Evolutionary conservation across 2,113 vertebrate genomes (phyloP).

Genomic region (Canis aureus): DNA sequence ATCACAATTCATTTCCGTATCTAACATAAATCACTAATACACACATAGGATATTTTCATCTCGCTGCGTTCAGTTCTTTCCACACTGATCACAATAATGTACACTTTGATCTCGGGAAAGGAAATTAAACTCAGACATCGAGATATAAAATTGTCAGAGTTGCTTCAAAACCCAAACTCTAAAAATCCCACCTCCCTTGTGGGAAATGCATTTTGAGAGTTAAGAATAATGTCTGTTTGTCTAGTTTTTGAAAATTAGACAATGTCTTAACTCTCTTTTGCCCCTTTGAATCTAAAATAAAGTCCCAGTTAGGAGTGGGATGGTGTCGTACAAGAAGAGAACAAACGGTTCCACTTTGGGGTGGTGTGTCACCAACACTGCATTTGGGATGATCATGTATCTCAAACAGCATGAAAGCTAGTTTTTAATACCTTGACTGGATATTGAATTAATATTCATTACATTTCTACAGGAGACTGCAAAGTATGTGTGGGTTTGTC

Average conservation of each 20-base stretch:
- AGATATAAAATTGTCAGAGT: slow-evolving; percentile 48
- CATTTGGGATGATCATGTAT: neutral
- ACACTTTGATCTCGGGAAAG: slow-evolving; percentile 63
- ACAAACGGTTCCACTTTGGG: neutral
- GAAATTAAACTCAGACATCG: slow-evolving; percentile 69
- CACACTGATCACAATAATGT: neutral
- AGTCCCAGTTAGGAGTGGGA: neutral
- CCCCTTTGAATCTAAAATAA: neutral
- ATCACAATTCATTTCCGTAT: slow-evolving; percentile 64
- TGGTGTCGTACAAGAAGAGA: neutral
- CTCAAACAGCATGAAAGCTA: neutral
- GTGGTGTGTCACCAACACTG: too few relatives aligned
- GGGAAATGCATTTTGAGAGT: slow-evolving; percentile 22
- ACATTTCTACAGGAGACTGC: neutral
- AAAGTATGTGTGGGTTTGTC: neutral
- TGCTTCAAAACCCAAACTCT: slow-evolving; percentile 4
- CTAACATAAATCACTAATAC: slow-evolving; percentile 60
- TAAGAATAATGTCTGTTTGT: slow-evolving; percentile 11
- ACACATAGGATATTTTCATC: neutral
- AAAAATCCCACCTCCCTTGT: neutral
- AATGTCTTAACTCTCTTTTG: neutral
- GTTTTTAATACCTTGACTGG: slow-evolving; percentile 44
- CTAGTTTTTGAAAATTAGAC: neutral
- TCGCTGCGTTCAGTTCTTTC: neutral
- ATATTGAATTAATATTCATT: neutral